Conservation (phyloP, 2,113 vertebrate genomes). For the Eleginops maclovinus region DNA sequence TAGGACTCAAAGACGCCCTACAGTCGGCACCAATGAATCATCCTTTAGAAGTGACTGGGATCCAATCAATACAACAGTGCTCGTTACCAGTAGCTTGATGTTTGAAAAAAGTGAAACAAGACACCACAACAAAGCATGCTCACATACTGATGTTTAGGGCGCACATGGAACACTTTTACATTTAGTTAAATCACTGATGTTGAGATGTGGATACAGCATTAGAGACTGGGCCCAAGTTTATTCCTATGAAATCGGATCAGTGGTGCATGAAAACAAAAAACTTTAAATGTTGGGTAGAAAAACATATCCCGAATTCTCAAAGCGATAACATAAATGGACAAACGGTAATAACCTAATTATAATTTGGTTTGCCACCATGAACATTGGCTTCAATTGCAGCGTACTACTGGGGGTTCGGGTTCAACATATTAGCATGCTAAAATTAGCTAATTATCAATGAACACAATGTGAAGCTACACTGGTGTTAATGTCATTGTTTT, state of each 20-base stretch:
- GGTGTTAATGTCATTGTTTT: neutral
- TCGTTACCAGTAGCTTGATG: constrained; percentile 6
- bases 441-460: neutral
- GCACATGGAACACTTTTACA: neutral
- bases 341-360: no score
- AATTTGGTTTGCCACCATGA: no score
- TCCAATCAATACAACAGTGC: constrained; percentile 27
- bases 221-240: no score
- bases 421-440: neutral
- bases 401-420: neutral
- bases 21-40: constrained; percentile 32
- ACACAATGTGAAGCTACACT: neutral
- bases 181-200: neutral
- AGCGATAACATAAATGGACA: no score
- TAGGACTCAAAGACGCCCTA: constrained; percentile 38
- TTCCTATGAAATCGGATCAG: no score
- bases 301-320: no score
- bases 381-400: no score
- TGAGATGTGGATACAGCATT: neutral
- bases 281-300: no score
- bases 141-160: neutral
- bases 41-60: constrained; percentile 11
- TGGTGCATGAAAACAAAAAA: no score
- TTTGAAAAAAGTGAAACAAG: neutral
- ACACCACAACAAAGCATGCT: neutral